phyloP scores from a whole-genome alignment of 1,140 invertebrate genomes.

The Xylocopa sonorina region DNA sequence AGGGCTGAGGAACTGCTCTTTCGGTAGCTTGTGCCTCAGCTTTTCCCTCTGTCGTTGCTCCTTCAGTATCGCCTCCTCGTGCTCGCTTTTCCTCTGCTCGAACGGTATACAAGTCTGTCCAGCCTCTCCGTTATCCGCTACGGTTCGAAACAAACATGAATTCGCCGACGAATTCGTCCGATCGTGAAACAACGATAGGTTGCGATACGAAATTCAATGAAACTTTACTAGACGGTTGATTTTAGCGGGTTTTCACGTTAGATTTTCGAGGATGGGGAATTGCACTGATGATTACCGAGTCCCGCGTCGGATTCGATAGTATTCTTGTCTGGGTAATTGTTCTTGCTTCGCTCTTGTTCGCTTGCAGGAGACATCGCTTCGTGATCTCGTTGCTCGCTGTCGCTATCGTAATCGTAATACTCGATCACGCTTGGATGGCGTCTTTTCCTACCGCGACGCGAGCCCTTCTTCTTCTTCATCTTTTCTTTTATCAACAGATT shows the following conservation, averaged over 20 bases:
- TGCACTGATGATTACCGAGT: slow-evolving; percentile 22
- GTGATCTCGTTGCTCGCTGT: slow-evolving; percentile 21
- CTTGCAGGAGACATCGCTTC: not conserved
- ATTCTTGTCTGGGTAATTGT: slow-evolving; percentile 12
- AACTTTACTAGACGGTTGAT: slow-evolving; percentile 7
- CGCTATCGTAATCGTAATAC: slow-evolving; percentile 70
- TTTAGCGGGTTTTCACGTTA: not conserved
- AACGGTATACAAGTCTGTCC: not conserved
- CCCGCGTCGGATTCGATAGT: not conserved
- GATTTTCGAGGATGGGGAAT: slow-evolving; percentile 10
- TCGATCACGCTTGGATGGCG: slow-evolving; percentile 55
- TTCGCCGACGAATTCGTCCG: not conserved
- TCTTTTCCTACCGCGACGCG: not conserved
- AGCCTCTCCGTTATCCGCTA: not conserved
- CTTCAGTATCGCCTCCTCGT: slow-evolving; percentile 55
- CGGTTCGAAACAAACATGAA: not conserved
- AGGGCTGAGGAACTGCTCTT: slow-evolving; percentile 56
- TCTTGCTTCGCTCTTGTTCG: slow-evolving; percentile 9
- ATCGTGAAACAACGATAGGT: not conserved
- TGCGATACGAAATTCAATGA: not conserved
- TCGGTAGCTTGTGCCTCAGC: slow-evolving; percentile 47
- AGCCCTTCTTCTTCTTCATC: slow-evolving; percentile 31
- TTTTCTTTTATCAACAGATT: slow-evolving; percentile 61
- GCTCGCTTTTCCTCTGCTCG: slow-evolving; percentile 46
- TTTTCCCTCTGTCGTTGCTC: slow-evolving; percentile 22